Evolutionary conservation across 2,888 invertebrate species (phyloP).

Genomic region (Apocheima hispidaria): DNA sequence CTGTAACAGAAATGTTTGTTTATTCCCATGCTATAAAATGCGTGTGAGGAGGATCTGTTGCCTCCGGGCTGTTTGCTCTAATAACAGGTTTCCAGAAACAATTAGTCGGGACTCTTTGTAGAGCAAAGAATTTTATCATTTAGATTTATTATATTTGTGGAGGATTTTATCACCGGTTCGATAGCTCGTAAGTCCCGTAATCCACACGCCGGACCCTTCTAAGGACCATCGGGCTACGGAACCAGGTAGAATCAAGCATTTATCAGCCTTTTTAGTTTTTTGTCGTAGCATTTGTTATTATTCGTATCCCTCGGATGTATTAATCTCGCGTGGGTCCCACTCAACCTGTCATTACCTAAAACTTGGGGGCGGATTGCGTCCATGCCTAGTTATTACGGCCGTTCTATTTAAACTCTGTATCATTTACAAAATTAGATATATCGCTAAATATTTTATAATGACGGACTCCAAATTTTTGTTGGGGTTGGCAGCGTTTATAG

Average conservation of each 20-base stretch:
- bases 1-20: conserved; percentile 52
- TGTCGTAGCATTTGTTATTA: conserved; percentile 80
- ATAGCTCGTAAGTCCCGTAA: conserved; percentile 53
- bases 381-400: conserved; percentile 83
- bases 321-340: conserved; percentile 79
- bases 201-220: conserved; percentile 47
- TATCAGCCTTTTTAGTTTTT: conserved; percentile 82
- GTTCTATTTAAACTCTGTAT: conserved; percentile 82
- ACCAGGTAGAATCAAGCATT: conserved; percentile 79
- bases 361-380: conserved; percentile 83
- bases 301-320: conserved; percentile 81
- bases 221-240: conserved; percentile 58
- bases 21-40: conserved; percentile 53
- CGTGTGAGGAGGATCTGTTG: conserved; percentile 45
- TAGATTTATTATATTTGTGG: conserved; percentile 83
- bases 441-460: conserved; percentile 86
- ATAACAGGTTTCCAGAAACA: conserved; percentile 78
- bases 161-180: conserved; percentile 76
- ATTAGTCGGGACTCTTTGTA: conserved; percentile 76
- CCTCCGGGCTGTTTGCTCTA: conserved; percentile 67
- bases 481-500: conserved; percentile 68
- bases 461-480: conserved; percentile 70
- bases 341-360: conserved; percentile 83
- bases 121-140: conserved; percentile 76
- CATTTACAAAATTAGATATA: conserved; percentile 83